Base-by-base conservation (phyloP, 2,797 vertebrate genomes). In the Mus caroli region DNA sequence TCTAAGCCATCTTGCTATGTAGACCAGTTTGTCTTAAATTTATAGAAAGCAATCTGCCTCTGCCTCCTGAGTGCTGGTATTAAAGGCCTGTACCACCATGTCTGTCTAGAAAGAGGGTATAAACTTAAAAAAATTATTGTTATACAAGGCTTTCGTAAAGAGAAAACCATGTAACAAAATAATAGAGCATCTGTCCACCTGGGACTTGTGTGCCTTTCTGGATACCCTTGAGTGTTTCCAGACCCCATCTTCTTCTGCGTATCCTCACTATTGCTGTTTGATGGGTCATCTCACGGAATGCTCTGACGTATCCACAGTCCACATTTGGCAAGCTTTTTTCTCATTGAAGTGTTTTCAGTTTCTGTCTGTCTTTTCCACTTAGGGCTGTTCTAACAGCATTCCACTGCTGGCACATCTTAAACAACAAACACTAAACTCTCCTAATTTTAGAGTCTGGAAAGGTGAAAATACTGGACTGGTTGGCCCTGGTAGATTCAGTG, bases 321-420 rank as follows among this genome's bases (percentile, higher is more conserved):
- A 60, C n/a, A 28, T 82, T 46, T 76, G 37, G 26, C 26, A 52
- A 73, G 5, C n/a, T 79, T 77, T 77, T 80, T 90, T 71, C 75
- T 87, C 62, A 64, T 56, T 64, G 50, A 84, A 28, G n/a, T 94
- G 92, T 75, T 93, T 86, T 64, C 34, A n/a, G 12, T 90, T 80
- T 19, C 13, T 77, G 6, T 79, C 46, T 58, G 34, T 88, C 80
- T 87, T 86, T 56, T 50, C 69, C 28, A 86, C 15, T 22, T 75
- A 85, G 24, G 15, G 8, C 8, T 79, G 26, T 34, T 71, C 12
- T 14, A 64, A 89, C n/a, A 31, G 52, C 80, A 15, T 52, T 11
- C 50, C 13, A 40, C 15, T 3, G 11, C 9, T 7, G 64, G 31
- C 69, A 6, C 82, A 34, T 37, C 60, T 58, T 71, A 56, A 85